Base-by-base conservation (phyloP, 2,113 vertebrate genomes). In the Lasiurus borealis region DNA sequence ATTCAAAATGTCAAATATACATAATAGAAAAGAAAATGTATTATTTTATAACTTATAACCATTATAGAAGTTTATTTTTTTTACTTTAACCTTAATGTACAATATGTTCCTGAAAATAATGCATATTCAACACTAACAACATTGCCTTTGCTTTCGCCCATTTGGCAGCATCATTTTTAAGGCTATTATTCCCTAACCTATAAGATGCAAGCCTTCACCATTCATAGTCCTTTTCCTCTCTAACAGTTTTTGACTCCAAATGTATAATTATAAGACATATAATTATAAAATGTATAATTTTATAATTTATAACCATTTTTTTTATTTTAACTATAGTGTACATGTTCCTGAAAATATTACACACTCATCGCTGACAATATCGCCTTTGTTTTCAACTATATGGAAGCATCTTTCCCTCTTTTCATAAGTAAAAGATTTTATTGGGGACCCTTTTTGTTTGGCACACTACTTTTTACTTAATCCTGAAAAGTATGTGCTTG, bases 1-100 rank as follows among this genome's bases (percentile, higher is more conserved):
- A 29, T 92, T 93, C 59, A 95, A 96, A 95, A 95, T 95, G 68
- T 95, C 94, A 97, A 91, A 95, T 93, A 96, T 78, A 85, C 81
- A 97, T 92, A 91, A 95, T 78, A 64, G 11, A 29, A 85, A 95
- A 76, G 81, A 91, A 91, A 89, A 81, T 64, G 36, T 23, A 82
- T 84, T 57, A 83, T 94, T 94, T 93, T 29, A 78, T n/a, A 93
- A 88, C 83, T 82, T 88, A 92, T 54, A 92, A 50, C 31, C 29
- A 96, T 93, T 83, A 44, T 5, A 77, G 68, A 91, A 57, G 14
- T 50, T 95, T 62, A 4, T 59, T 94, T 89, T 88, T 95, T 96
- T 83, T 40, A 66, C 59, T 85, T 94, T 94, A 89, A 86, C 75
- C 52, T 88, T 77, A 94, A 1, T 13, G 5, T 88, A 85, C 9